Evolutionary conservation across 2,797 vertebrate species (phyloP).

Genomic region (Typhlichthys eigenmanni): DNA sequence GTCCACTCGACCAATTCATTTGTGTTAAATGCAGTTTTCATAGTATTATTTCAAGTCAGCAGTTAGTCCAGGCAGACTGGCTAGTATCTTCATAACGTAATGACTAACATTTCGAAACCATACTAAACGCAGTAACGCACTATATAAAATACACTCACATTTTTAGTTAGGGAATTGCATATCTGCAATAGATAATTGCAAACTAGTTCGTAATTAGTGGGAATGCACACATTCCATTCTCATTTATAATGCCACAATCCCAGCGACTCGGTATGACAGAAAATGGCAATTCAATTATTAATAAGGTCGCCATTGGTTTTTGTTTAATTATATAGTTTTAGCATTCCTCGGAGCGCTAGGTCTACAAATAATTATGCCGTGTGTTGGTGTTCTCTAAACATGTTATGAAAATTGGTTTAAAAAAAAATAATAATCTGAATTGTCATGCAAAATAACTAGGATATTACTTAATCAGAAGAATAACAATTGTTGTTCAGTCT

Average conservation of each 20-base stretch:
- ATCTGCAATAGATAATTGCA: conserved; percentile 39
- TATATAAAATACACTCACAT: too few relatives aligned
- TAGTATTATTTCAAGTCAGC: background rate
- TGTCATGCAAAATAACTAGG: too few relatives aligned
- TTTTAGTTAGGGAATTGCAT: conserved; percentile 7
- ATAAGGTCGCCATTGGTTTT: background rate
- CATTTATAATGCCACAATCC: conserved; percentile 21
- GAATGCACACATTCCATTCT: conserved; percentile 37
- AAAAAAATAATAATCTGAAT: too few relatives aligned
- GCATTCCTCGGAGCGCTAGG: conserved; percentile 1
- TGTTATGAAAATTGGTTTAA: too few relatives aligned
- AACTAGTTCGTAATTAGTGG: conserved; percentile 39
- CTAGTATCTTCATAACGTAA: too few relatives aligned
- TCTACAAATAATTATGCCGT: conserved; percentile 28
- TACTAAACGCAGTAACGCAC: too few relatives aligned
- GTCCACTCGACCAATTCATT: conserved; percentile 7
- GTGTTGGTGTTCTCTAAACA: conserved; percentile 12
- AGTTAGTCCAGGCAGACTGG: background rate
- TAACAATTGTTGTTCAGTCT: too few relatives aligned
- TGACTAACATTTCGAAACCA: too few relatives aligned
- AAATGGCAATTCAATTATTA: background rate
- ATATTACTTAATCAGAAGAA: too few relatives aligned
- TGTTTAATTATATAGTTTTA: background rate
- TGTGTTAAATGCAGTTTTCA: background rate
- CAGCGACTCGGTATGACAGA: background rate